phyloP scores from a whole-genome alignment of 2,113 vertebrate species.

The Tragulus kanchil region DNA sequence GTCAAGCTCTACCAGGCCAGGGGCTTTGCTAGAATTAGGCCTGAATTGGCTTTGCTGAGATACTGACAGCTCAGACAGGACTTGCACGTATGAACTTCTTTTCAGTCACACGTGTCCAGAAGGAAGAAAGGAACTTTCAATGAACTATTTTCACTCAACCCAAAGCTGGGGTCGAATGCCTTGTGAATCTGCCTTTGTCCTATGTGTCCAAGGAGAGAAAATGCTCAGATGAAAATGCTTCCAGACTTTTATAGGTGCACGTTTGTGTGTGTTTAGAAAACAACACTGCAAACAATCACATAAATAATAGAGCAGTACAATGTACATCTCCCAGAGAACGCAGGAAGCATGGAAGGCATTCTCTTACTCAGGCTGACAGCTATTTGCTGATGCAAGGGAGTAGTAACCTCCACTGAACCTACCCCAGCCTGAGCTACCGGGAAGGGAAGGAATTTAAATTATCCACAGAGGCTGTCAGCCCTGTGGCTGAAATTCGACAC shows the following conservation, averaged over 20 bases:
- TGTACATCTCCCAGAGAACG: not conserved
- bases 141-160: not conserved
- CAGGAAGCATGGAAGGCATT: not conserved
- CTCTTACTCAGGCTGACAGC: not conserved
- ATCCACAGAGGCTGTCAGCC: not conserved
- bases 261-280: constrained; percentile 33
- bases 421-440: not conserved
- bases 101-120: not conserved
- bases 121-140: not conserved
- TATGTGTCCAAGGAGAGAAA: not conserved
- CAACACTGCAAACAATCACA: not conserved
- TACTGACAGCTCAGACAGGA: not conserved
- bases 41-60: not conserved
- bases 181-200: not conserved
- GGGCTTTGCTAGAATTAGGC: not conserved
- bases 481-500: not conserved
- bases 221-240: not conserved
- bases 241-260: not conserved
- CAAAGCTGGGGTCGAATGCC: not conserved
- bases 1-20: not conserved
- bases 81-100: not conserved
- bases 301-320: not conserved
- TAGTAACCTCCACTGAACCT: not conserved
- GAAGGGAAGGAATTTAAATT: not conserved
- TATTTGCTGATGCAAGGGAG: not conserved